Base-by-base conservation (phyloP, 2,797 vertebrate species). In the Pseudochaenichthys georgianus region DNA sequence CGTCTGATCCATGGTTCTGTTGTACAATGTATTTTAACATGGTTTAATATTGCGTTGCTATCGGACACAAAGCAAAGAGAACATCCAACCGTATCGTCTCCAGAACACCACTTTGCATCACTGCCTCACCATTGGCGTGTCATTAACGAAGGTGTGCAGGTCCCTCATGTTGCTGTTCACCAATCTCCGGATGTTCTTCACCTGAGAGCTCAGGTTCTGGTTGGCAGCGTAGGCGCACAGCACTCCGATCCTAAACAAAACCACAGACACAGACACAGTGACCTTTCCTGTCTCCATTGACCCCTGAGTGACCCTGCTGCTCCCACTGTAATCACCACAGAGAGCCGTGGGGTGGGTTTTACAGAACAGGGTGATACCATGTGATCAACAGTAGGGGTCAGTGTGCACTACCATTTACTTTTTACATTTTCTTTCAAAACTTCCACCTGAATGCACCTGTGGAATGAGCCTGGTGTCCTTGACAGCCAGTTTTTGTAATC, bases 141-240 rank as follows among this genome's bases (percentile, higher is more conserved):
- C 88, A 2, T 95, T 96, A 71, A 95, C 88, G 16, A 99, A 94
- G 52, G 92, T 94, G 83, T 95, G 95, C 89, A 99, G 77, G 87
- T 99, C 98, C 85, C 94, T 97, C 90, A 98, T 96, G 90, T 99
- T 99, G 94, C 95, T 98, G 87, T 96, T 96, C 67, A 96, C 94
- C 87, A 99, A 81, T 15, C 90, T 91, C 82, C 89, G 94, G 64
- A 96, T 93, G 90, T 92, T 95, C 91, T 94, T 94, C 75, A 97
- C 83, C 89, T 96, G 95, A 34, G 93, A 96, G 81, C 96, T 97
- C 81, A 98, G 92, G 87, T 98, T 96, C 85, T 98, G 96, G 91
- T 97, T 99, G 77, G 97, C 96, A 58, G 94, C 93, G 13, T 98
- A 99, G 0, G 96, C 96, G 81, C 93, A 98, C 81, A 97, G 83